Base-by-base conservation (phyloP, 2,113 vertebrate genomes). In the Zosterops japonicus region DNA sequence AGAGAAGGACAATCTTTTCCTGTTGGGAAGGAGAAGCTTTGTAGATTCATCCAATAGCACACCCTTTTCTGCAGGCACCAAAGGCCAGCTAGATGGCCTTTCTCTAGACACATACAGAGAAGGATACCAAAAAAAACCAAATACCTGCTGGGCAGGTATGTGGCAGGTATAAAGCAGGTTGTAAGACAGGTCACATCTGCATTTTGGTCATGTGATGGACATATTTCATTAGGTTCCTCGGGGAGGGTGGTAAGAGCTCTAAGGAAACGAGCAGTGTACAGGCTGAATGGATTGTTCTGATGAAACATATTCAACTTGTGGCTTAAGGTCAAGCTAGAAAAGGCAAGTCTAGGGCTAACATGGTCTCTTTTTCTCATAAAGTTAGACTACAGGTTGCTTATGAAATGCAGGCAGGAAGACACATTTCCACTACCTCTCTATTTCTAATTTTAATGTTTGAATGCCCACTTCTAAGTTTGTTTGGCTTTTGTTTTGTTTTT, bases 401-500 rank as follows among this genome's bases (percentile, higher is more conserved):
- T 36, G 53, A 93, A 97, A 96, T 75, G 68, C 42, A 89, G 85
- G 44, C 90, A 91, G 53, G 55, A 93, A 90, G 60, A 65, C 78
- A 95, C 11, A 14, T 83, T 74, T 83, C 22, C 18, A 81, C 35
- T 70, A 84, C 67, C 46, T 90, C 35, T 79, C 72, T 60, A 42
- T 80, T 80, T 86, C 69, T 83, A 94, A 96, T 96, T 97, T 96
- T 71, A 93, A 90, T 87, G 57, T 92, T 96, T 55, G 90, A 78
- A 87, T 81, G 33, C 23, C 25, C 36, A 77, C 59, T 52, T 95
- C 64, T 83, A 87, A 83, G 36, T 85, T 10, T 90, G 39, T 87
- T 56, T 81, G 86, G 84, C 59, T 13, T 22, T 46, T 46, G 39
- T 39, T 39, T 39, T 36, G 36, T 39, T 39, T 39, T 56, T 81